Percentiles rank a stretch among this genome's conserved stretches.
Evolutionary conservation across 2,113 vertebrate genomes (phyloP).

Genomic region (Poecile atricapillus): DNA sequence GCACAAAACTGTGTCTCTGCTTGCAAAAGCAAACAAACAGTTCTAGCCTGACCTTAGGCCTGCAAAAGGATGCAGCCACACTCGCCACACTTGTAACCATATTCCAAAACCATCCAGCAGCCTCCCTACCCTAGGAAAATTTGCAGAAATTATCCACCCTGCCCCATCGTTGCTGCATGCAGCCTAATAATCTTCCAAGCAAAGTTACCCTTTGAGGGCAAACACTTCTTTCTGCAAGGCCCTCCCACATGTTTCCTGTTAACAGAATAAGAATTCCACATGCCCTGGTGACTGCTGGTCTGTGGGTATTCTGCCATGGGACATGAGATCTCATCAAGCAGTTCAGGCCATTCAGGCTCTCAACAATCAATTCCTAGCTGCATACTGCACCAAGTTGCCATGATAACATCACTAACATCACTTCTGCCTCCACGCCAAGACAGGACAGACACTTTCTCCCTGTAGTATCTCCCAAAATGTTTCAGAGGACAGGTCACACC

Average conservation of each 20-base stretch:
- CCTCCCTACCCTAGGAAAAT: background rate
- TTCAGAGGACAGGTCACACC: background rate
- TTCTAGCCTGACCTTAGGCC: background rate
- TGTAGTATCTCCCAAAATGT: background rate
- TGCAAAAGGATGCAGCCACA: background rate
- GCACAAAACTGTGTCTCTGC: background rate
- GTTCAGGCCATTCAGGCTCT: background rate
- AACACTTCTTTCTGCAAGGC: background rate
- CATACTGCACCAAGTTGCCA: background rate
- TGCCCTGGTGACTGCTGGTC: background rate
- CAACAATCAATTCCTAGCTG: background rate
- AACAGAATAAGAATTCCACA: background rate
- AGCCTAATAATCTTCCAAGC: background rate
- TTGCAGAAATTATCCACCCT: background rate
- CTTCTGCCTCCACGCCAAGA: background rate
- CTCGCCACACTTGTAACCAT: background rate
- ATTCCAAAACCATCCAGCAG: background rate
- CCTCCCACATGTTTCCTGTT: rapidly evolving
- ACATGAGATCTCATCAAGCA: background rate
- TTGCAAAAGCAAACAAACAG: background rate
- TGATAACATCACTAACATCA: background rate
- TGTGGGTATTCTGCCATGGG: background rate
- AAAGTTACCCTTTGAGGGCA: background rate
- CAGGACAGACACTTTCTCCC: background rate
- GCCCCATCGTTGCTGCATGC: background rate